Base-by-base conservation (phyloP, 2,797 vertebrate genomes). In the Sebastes aleutianus region DNA sequence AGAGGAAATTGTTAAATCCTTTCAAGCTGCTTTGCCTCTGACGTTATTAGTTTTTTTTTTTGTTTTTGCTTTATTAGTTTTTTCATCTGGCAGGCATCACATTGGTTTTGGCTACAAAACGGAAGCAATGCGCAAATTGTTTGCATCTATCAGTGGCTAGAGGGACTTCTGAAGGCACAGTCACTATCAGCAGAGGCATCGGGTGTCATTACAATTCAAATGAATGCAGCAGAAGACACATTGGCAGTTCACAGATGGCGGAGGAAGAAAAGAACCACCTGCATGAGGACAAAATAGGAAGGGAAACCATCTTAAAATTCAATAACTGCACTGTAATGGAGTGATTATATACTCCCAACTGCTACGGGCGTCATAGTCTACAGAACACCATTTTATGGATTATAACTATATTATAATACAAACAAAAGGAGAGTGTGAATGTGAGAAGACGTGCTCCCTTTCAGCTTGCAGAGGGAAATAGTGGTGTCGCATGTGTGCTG, bases 201-300 rank as follows among this genome's bases (percentile, higher is more conserved):
- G 43, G 68, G 8, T 74, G 76, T 90, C 84, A 75, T 82, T 76
- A 65, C 29, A 70, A 77, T 80, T 85, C 58, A 79, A 68, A 88
- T 79, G 64, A 78, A 83, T 76, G 59, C 83, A 50, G 83, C 63
- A 79, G 43, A 59, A 78, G 66, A 70, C 76, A 65, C n/a, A 65
- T 18, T 54, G 76, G 54, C 76, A 70, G 74, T 57, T 73, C 63
- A 36, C 78, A 88, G 77, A 83, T 80, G 84, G 76, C 3, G 72
- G 58, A 26, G 69, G 78, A 54, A 76, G 57, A 83, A 74, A 74
- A 63, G 58, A 83, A 79, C n/a, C 86, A 87, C 84, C 83, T 87
- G 86, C 69, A 63, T 13, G 39, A 75, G 14, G 69, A 18, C 61
- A 53, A 72, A 75, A 62, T 2, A 32, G 56, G 34, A 71, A 74